Evolutionary conservation across 2,888 invertebrate genomes (phyloP).

Genomic region (Agriotes lineatus): DNA sequence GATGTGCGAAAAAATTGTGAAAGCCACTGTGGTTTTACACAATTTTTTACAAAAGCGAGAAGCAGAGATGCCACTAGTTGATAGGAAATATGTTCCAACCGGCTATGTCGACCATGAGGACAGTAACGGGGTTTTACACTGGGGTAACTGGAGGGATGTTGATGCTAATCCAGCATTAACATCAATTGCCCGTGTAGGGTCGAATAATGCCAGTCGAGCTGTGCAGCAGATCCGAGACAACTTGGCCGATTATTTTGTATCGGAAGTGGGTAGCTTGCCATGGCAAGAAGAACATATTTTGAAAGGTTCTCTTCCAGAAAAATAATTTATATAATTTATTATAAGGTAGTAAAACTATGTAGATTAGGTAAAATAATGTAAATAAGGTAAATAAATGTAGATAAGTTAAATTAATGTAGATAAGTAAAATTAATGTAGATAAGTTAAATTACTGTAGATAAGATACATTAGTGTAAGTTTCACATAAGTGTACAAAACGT

Average conservation of each 20-base stretch:
- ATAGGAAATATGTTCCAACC: conserved; percentile 32
- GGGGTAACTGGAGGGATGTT: conserved; percentile 27
- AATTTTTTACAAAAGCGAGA: conserved; percentile 44
- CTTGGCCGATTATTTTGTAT: conserved; percentile 21
- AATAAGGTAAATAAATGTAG: too few species aligned
- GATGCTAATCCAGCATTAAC: conserved; percentile 4
- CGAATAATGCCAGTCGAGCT: conserved; percentile 26
- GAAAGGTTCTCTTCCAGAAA: not conserved
- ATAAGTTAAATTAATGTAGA: too few species aligned
- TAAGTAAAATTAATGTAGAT: too few species aligned
- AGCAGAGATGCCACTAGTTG: conserved; percentile 21
- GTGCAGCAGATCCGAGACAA: conserved; percentile 13
- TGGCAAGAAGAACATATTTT: conserved; percentile 22
- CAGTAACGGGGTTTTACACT: conserved; percentile 9
- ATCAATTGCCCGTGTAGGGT: conserved; percentile 24
- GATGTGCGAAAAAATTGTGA: conserved; percentile 35
- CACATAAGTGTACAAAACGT: too few species aligned
- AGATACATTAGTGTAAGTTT: too few species aligned
- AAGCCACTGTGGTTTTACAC: conserved; percentile 43
- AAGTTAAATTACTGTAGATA: too few species aligned
- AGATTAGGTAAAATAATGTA: too few species aligned
- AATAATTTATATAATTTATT: not conserved
- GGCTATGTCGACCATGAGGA: conserved; percentile 21
- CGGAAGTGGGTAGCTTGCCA: conserved; percentile 11
- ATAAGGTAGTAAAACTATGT: not conserved